phyloP scores from a whole-genome alignment of 2,113 vertebrate genomes.

The Narcine bancroftii region DNA sequence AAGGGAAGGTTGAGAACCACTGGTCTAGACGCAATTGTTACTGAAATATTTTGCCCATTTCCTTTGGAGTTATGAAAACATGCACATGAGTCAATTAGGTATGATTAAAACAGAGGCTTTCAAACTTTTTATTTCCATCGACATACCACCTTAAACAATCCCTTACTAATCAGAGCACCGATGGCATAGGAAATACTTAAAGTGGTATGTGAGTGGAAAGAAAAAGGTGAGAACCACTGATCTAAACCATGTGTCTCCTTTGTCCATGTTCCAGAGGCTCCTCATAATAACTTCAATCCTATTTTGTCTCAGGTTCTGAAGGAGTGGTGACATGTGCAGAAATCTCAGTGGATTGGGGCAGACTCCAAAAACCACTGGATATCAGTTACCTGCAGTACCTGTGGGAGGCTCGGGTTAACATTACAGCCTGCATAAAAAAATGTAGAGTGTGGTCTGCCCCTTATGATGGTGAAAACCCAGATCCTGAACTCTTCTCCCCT shows the following conservation, averaged over 20 bases:
- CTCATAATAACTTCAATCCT: neutral
- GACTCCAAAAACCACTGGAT: slow-evolving; percentile 73
- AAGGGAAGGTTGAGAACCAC: no score
- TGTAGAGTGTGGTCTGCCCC: slow-evolving; percentile 83
- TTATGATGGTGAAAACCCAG: slow-evolving; percentile 80
- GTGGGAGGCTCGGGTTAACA: slow-evolving; percentile 73
- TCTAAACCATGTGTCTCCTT: neutral
- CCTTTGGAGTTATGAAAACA: no score
- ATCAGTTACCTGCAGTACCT: slow-evolving; percentile 93
- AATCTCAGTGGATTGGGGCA: slow-evolving; percentile 47
- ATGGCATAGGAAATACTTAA: no score
- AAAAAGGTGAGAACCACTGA: no score
- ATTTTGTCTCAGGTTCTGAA: slow-evolving; percentile 47
- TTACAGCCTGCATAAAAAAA: slow-evolving; percentile 68
- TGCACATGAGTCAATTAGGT: no score
- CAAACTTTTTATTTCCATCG: no score
- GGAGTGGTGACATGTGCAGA: slow-evolving; percentile 39
- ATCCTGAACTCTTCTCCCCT: slow-evolving; percentile 67
- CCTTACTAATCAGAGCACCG: no score
- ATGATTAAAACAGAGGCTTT: no score
- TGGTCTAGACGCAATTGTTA: no score
- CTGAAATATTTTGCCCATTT: no score
- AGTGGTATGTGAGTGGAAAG: no score
- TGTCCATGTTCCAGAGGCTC: neutral
- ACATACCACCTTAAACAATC: no score